Base-by-base conservation (phyloP, 2,797 vertebrate genomes). In the Cetoscarus ocellatus region DNA sequence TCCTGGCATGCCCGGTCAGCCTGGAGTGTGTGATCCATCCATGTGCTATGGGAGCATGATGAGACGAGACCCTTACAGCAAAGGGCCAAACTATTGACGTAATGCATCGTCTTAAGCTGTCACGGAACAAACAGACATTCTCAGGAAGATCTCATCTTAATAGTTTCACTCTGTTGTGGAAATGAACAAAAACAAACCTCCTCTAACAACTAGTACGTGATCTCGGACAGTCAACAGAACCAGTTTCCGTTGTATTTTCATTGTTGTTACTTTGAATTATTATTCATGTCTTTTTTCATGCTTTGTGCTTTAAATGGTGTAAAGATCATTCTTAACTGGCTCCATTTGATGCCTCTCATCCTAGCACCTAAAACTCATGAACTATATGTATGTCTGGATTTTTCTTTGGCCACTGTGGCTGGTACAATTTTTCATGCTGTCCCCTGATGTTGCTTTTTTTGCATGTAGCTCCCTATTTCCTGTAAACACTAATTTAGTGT, bases 71-170 rank as follows among this genome's bases (percentile, higher is more conserved):
- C 93, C 96, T 61, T 99, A 97, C 88, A 95, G 95, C 91, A 99
- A 99, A 95, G 97, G 97, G 86, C 97, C 97, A 85, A 97, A 96
- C 91, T 99, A 98, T 95, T 99, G 95, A 93, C 38, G 59, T 58
- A 75, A 53, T 19, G 61, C 68, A 71, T 70, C 73, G 51, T 86
- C 80, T 81, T 67, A 87, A 88, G 84, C 81, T 90, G 86, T 87
- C 83, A 80, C 74, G 80, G 84, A 88, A 80, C 79, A 87, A 88
- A 87, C 88, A 90, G 85, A 65, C 78, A 90, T 91, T 91, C 98
- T 98, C 98, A 98, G 97, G 98, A 98, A 96, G 92, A 96, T 93
- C 93, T 95, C 87, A 83, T 79, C 86, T 77, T 93, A 85, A 89
- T 85, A 94, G 80, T 85, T 94, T 93, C 82, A 82, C 86, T 86